phyloP scores from a whole-genome alignment of 2,797 vertebrate genomes.

The Ctenochaetus hawaiiensis region DNA sequence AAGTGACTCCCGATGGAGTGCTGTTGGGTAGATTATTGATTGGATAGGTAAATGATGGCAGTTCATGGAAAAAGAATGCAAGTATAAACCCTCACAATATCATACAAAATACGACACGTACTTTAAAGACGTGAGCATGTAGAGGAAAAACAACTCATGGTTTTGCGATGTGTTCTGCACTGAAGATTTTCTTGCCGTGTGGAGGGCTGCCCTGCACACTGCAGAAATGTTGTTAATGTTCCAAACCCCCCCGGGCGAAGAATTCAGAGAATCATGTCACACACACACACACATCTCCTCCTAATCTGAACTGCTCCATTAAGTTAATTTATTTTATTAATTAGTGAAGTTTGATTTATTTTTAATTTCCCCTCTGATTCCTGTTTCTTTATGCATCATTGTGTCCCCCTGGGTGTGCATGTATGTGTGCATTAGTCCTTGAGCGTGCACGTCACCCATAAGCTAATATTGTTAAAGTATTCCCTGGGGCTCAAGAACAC shows the following conservation, averaged over 20 bases:
- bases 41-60: slow-evolving; percentile 4
- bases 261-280: slow-evolving; percentile 14
- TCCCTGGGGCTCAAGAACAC: slow-evolving; percentile 53
- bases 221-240: slow-evolving; percentile 3
- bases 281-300: slow-evolving; percentile 8
- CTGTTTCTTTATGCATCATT: slow-evolving; percentile 13
- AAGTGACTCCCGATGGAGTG: slow-evolving; percentile 2
- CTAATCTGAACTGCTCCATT: slow-evolving; percentile 3
- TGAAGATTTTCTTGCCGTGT: slow-evolving; percentile 9
- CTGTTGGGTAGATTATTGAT: slow-evolving; percentile 10
- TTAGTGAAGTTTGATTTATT: slow-evolving; percentile 34
- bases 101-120: background rate
- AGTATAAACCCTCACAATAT: background rate
- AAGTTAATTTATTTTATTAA: slow-evolving; percentile 42
- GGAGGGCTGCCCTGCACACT: background rate
- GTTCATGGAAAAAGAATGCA: slow-evolving; percentile 3
- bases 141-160: background rate
- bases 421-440: background rate
- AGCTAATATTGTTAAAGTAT: slow-evolving; percentile 62
- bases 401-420: background rate
- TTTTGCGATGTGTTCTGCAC: background rate
- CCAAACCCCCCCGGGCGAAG: background rate
- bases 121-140: background rate
- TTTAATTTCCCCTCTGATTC: slow-evolving; percentile 23
- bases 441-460: slow-evolving; percentile 40